These are phyloP conservation scores for Catalaphyllia jardinei DNA, from an alignment of 64 coral and sea anemone genomes.

Conservation along the genomic window DNA sequence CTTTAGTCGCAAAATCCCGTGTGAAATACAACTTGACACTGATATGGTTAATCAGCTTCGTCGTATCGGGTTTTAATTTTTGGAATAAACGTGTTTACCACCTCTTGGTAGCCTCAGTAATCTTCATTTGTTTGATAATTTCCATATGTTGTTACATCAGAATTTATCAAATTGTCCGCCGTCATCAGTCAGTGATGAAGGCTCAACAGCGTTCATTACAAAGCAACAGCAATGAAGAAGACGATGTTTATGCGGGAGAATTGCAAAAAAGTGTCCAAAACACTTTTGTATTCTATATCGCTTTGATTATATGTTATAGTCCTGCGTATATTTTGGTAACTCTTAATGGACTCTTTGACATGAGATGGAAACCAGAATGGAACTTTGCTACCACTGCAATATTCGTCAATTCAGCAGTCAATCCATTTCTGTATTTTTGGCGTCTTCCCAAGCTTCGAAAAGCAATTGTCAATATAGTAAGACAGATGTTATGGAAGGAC, in stretches of 20 bases:
- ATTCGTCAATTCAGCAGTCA: conserved; percentile 40
- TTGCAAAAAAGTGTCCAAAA: not conserved
- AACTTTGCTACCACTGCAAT: conserved; percentile 7
- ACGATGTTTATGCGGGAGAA: not conserved
- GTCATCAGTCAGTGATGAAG: conserved; percentile 40
- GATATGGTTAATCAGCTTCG: conserved; percentile 32
- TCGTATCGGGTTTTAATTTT: conserved; percentile 3
- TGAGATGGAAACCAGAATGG: not conserved
- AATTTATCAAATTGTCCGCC: conserved; percentile 42
- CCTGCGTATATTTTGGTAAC: not conserved
- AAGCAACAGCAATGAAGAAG: not conserved
- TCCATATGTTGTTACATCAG: conserved; percentile 21
- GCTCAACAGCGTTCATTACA: not conserved
- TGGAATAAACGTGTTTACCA: conserved; percentile 15
- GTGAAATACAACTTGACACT: not conserved
- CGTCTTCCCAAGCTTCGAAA: conserved; percentile 32
- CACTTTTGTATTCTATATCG: conserved; percentile 12
- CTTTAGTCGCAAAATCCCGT: conserved; percentile 3
- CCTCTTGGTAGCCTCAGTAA: not conserved
- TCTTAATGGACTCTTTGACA: not conserved
- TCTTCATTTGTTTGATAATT: not conserved
- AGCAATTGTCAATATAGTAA: not conserved
- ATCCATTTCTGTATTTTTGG: conserved; percentile 61
- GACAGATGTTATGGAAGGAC: not conserved
- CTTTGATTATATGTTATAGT: not conserved